phyloP scores from a whole-genome alignment of 2,797 vertebrate genomes.

The Myotis daubentonii region DNA sequence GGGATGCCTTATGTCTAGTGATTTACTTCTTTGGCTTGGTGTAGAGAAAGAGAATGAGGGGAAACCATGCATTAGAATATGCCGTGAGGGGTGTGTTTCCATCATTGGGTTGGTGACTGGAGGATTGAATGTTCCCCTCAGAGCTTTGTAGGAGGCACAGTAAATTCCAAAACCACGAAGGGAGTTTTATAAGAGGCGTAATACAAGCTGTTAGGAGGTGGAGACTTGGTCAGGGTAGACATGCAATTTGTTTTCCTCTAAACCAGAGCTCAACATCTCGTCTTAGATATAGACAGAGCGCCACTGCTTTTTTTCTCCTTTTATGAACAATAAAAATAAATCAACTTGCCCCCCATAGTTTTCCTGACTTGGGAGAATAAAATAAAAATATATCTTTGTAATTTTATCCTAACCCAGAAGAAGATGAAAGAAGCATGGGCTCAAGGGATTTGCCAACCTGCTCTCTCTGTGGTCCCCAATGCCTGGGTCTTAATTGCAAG shows the following conservation, averaged over 20 bases:
- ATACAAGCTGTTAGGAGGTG: neutral
- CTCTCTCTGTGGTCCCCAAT: neutral
- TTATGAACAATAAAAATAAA: neutral
- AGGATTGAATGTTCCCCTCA: neutral
- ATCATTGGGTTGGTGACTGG: neutral
- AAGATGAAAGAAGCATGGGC: conserved; percentile 1
- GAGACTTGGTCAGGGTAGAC: neutral
- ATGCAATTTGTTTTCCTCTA: neutral
- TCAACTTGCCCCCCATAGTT: neutral
- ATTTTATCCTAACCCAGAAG: neutral
- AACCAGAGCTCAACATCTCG: neutral
- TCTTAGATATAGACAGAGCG: neutral
- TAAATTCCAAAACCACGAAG: neutral
- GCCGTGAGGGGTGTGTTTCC: neutral
- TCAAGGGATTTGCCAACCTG: neutral
- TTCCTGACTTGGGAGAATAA: conserved; percentile 42
- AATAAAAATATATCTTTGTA: conserved; percentile 28
- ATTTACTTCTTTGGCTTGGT: conserved; percentile 3
- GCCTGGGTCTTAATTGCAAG: neutral
- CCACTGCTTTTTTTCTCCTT: neutral
- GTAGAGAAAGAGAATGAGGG: neutral
- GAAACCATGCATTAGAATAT: neutral
- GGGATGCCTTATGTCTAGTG: neutral
- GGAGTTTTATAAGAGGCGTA: neutral
- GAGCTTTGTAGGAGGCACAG: neutral